Base-by-base conservation (phyloP, 2,888 invertebrate genomes). In the Sphaerophoria taeniata region DNA sequence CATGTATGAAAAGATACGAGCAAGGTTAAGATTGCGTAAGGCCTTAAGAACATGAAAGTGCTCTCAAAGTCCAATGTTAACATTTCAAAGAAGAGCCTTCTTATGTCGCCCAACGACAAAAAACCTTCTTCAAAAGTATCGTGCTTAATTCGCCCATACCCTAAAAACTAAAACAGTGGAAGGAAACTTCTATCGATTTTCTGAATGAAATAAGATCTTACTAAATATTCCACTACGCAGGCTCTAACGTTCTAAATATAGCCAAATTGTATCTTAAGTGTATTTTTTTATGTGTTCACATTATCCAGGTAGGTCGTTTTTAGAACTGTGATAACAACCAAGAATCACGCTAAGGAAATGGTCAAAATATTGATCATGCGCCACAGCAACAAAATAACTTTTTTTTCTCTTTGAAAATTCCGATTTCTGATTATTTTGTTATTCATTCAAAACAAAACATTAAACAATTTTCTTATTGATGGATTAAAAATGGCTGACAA, bases 241-340 rank as follows among this genome's bases (percentile, higher is more conserved):
- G 58, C 67, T 79, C 84, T 49, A 69, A 16, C 67, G 79, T 75
- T 79, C 84, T 84, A 84, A 79, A 75, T 55, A 71, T 84, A 84
- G 72, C 6, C 51, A 33, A 55, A 65, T 24, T 3, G 36, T 43
- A 43, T 12, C 43, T 43, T 43, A 43, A 43, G 9, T 12, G 12
- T 43, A 39, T 39, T 14, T 51, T 51, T 43, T 24, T 24, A 43
- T 24, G 3, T 43, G 24, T 60, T 14, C 16, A 60, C 36, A 39
- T 24, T 43, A 39, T 24, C 16, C 24, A 60, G 12, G 67, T 53
- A n/a, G 7, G n/a, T 16, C 49, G 6, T 5, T 55, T 55, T 53
- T n/a, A 61, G 11, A 9, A n/a, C 34, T 53, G 12, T 53, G 16
- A 51, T 36, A 67, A 43, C 43, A 12, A 24, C 0, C 43, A 39